Conservation (phyloP, 2,113 vertebrate species). For the Crotophaga sulcirostris region DNA sequence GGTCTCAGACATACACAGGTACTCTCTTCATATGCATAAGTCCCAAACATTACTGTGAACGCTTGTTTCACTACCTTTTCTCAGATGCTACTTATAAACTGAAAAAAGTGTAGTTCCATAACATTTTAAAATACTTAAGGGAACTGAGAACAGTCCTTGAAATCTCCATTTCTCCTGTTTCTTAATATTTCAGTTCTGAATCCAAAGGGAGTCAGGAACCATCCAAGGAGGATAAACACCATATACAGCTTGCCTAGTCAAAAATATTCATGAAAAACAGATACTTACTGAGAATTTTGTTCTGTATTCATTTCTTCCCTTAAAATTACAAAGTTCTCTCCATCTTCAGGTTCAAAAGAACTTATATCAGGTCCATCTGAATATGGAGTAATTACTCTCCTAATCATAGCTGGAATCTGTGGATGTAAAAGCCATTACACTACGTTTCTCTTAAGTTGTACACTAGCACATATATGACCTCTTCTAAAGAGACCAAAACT, state of each 20-base stretch:
- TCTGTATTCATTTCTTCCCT: conserved; percentile 75
- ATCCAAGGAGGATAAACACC: neutral
- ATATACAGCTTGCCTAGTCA: neutral
- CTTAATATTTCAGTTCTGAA: neutral
- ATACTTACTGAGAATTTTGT: conserved; percentile 73
- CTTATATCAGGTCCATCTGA: conserved; percentile 90
- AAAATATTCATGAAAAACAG: neutral
- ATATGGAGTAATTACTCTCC: conserved; percentile 90
- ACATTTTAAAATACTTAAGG: neutral
- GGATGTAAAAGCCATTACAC: neutral
- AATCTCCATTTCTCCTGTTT: neutral
- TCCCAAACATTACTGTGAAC: neutral
- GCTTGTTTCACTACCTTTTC: neutral
- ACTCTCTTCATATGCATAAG: neutral
- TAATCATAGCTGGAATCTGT: conserved; percentile 95
- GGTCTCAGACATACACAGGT: neutral
- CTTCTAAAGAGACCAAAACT: neutral
- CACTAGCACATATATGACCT: neutral
- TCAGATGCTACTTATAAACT: neutral
- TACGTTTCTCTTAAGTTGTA: neutral
- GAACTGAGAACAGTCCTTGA: neutral
- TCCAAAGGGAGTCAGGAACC: neutral
- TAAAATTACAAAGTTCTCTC: conserved; percentile 76
- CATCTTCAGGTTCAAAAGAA: conserved; percentile 81
- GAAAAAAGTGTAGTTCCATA: neutral